A percentile compares a stretch with the other conserved stretches of the same genome.
Conservation (phyloP, 1,140 invertebrate genomes). For the Drosophila obscura region DNA sequence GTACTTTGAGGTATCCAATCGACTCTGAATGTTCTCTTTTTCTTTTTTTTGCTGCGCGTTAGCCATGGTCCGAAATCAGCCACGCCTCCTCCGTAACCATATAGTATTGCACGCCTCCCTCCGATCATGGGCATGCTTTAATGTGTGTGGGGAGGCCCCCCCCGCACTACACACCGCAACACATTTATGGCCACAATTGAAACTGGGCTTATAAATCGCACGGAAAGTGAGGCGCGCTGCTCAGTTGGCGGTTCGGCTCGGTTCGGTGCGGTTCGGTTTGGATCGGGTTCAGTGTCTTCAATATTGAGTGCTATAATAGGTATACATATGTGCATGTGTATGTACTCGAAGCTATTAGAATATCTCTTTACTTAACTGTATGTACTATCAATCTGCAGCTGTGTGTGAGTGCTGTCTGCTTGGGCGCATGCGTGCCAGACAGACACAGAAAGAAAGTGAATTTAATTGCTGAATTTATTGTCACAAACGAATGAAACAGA, state of each 20-base stretch:
- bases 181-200: constrained; percentile 32
- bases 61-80: constrained; percentile 37
- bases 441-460: constrained; percentile 40
- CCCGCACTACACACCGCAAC: constrained; percentile 3
- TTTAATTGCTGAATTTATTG: constrained; percentile 17
- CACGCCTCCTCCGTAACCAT: constrained; percentile 17
- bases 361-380: not conserved
- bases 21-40: constrained; percentile 4
- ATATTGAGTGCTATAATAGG: too few species aligned
- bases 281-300: constrained; percentile 1
- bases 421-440: too few species aligned
- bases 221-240: constrained; percentile 56
- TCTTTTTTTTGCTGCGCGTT: not conserved
- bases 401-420: too few species aligned
- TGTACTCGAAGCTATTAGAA: constrained; percentile 13
- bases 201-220: constrained; percentile 67
- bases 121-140: constrained; percentile 38
- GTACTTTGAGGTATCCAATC: not conserved
- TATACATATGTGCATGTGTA: too few species aligned
- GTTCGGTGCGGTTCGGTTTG: constrained; percentile 8
- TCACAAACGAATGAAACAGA: too few species aligned
- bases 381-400: not conserved
- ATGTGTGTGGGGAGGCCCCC: not conserved
- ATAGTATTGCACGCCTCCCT: constrained; percentile 27
- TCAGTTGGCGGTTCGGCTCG: constrained; percentile 50